A percentile compares a stretch with the other conserved stretches of the same genome.
These are phyloP conservation scores for Fragum fragum DNA, from an alignment of 2,888 invertebrate species.

Conservation along the genomic window DNA sequence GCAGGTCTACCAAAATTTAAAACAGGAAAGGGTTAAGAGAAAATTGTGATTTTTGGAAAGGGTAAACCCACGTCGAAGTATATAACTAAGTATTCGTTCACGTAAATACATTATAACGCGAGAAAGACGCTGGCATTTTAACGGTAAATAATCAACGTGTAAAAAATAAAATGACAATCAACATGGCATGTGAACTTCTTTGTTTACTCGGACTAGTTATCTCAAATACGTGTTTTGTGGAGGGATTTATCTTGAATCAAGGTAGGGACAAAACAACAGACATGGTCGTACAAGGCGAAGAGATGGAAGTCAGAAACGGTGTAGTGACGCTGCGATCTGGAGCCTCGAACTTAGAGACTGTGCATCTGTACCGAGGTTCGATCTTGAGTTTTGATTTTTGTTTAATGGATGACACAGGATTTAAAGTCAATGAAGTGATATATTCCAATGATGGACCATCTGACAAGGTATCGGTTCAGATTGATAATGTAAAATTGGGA, in stretches of 20 bases:
- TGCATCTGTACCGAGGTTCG: slow-evolving; percentile 58
- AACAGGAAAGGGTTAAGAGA: no score
- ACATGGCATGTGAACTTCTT: slow-evolving; percentile 3
- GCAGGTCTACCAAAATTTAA: no score
- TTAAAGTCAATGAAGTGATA: slow-evolving; percentile 51
- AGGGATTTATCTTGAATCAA: slow-evolving; percentile 11
- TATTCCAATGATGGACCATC: slow-evolving; percentile 71
- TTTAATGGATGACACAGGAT: slow-evolving; percentile 51
- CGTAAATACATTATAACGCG: background rate
- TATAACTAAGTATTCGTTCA: background rate
- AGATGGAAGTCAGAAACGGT: slow-evolving; percentile 34
- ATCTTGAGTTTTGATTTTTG: slow-evolving; percentile 60
- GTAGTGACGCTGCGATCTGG: slow-evolving; percentile 29
- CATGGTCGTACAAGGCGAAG: slow-evolving; percentile 46
- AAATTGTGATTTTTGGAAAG: background rate
- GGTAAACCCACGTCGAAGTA: background rate
- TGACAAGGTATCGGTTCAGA: slow-evolving; percentile 54
- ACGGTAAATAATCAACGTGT: background rate
- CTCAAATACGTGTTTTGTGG: background rate
- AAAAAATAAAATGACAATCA: background rate
- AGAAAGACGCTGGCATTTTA: background rate
- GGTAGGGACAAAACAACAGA: background rate
- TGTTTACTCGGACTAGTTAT: slow-evolving; percentile 15
- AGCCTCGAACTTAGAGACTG: slow-evolving; percentile 53
- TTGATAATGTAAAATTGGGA: slow-evolving; percentile 57